phyloP scores from a whole-genome alignment of 2,888 invertebrate species.

The Melikaiella ostensackeni region DNA sequence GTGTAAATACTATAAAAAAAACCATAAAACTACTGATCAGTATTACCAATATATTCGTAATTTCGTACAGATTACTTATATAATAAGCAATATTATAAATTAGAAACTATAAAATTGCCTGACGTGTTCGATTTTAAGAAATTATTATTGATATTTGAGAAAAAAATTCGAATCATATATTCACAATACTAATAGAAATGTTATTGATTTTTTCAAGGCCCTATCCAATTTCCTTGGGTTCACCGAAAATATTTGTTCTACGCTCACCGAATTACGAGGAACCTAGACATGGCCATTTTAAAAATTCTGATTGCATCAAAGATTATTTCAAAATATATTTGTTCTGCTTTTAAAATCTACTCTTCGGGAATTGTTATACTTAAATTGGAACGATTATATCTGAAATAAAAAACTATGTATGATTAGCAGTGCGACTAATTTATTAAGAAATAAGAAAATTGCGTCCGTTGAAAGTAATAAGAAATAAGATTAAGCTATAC shows the following conservation, averaged over 20 bases:
- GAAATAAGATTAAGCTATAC: background rate
- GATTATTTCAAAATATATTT: background rate
- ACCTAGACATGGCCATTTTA: no score
- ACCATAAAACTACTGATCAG: background rate
- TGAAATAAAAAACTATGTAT: background rate
- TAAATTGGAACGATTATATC: background rate
- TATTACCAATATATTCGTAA: background rate
- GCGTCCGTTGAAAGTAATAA: slow-evolving; percentile 2
- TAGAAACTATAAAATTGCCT: no score
- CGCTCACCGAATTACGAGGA: no score
- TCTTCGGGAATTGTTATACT: no score
- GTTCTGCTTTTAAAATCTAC: no score
- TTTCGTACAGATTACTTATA: background rate
- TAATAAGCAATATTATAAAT: background rate
- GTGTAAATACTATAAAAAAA: background rate
- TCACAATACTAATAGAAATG: background rate
- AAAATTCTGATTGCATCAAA: background rate
- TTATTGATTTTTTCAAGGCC: no score
- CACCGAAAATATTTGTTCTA: no score
- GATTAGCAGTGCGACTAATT: background rate
- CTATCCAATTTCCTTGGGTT: no score
- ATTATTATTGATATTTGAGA: background rate
- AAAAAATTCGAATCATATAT: background rate
- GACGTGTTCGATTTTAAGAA: no score
- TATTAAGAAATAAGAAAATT: background rate